Percentiles rank a stretch among this genome's conserved stretches.
Conservation (phyloP, 92 coral and sea anemone genomes). For the Bergia puertoricense region DNA sequence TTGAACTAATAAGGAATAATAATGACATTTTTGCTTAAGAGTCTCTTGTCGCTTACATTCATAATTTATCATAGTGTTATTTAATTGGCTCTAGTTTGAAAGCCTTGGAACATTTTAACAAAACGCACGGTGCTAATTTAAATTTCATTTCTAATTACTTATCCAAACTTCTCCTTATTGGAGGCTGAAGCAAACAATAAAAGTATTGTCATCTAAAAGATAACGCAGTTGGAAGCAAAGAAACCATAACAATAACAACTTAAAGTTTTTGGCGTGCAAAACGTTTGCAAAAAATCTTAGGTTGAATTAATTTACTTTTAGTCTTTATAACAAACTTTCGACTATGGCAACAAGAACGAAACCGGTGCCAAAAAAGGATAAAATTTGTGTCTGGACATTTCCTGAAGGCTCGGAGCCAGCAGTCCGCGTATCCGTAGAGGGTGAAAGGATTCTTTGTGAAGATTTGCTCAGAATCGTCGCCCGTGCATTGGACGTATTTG, state of each 20-base stretch:
- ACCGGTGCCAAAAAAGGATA: conserved; percentile 70
- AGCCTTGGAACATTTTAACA: background rate
- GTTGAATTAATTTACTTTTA: background rate
- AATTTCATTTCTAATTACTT: background rate
- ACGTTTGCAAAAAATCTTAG: background rate
- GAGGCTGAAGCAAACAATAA: background rate
- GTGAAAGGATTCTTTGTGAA: conserved; percentile 70
- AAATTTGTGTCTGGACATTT: conserved; percentile 86
- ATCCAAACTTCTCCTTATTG: conserved; percentile 17
- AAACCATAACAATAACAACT: conserved; percentile 4
- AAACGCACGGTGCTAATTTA: background rate
- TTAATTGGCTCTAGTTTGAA: background rate
- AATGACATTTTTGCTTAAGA: too few species aligned
- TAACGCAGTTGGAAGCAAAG: background rate
- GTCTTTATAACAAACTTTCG: background rate
- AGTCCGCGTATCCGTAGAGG: conserved; percentile 73
- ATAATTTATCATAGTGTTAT: background rate
- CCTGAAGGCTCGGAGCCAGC: conserved; percentile 86
- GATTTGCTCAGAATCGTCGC: conserved; percentile 77
- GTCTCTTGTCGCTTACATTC: too few species aligned
- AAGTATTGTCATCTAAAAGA: background rate
- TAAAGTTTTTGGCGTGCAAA: background rate
- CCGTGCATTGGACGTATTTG: conserved; percentile 60
- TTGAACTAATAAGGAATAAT: too few species aligned
- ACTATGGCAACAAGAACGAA: conserved; percentile 54